Base-by-base conservation (phyloP, 2,113 vertebrate species). In the Climacteris rufus region DNA sequence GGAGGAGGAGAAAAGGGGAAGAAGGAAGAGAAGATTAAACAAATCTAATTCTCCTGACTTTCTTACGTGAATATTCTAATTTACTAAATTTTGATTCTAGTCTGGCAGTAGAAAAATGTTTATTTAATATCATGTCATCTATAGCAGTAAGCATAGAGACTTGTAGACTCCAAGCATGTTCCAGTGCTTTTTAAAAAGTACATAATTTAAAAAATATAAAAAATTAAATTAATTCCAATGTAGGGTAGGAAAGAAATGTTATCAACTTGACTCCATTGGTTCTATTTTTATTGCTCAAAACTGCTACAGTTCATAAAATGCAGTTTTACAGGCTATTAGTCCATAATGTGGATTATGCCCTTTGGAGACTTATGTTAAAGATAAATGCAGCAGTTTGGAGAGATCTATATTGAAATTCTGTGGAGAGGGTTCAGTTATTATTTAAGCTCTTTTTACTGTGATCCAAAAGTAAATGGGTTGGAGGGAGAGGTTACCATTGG, bases 271-370 rank as follows among this genome's bases (percentile, higher is more conserved):
- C 71, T 80, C 45, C 81, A 88, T 35, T 91, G 91, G 77, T 89
- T 95, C 53, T 6, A 7, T 76, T 95, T 96, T 95, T 95, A 95
- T 88, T 88, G 49, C 71, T 74, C 39, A 60, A 93, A 91, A 90
- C 59, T 71, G 93, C 84, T 95, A n/a, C 90, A 93, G 89, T 93
- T 96, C 91, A 95, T 95, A 96, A 95, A 96, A 94, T 85, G 87
- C 84, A 77, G 89, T 94, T 95, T 96, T 96, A 94, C 75, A 92
- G 82, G 68, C 82, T 96, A 59, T 96, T 95, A 96, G 93, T 80
- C 75, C 79, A 86, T 91, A 94, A 95, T 91, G 82, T 91, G 95
- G 75, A 94, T 89, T 94, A 83, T 94, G 82, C 93, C 93, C 91
- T 97, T 96, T 90, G 59, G 91, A 95, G 87, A 30, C 82, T 90